Conservation (phyloP, 2,888 invertebrate genomes). For the Elmis aenea region DNA sequence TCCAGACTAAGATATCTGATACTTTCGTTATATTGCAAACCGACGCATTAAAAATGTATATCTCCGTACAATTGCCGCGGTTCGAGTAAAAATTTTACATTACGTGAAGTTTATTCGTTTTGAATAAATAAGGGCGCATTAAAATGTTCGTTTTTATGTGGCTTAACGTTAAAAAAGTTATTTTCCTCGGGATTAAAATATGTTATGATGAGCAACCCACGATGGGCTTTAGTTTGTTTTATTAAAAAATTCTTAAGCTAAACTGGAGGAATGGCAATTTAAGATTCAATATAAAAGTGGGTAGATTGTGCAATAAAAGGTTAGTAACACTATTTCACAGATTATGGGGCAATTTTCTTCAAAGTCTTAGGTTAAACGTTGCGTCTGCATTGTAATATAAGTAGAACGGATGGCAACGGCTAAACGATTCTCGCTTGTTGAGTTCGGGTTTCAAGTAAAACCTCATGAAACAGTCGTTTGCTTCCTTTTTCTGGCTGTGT, state of each 20-base stretch:
- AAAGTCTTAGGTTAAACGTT: conserved; percentile 30
- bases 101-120: too few species aligned
- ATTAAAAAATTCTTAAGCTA: conserved; percentile 13
- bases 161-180: too few species aligned
- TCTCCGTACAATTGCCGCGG: too few species aligned
- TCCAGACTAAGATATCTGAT: too few species aligned
- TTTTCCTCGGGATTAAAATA: too few species aligned
- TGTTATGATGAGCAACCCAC: too few species aligned
- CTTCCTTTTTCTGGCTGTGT: conserved; percentile 37
- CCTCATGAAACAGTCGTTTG: conserved; percentile 35
- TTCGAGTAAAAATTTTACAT: too few species aligned
- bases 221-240: too few species aligned
- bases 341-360: conserved; percentile 31
- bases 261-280: conserved; percentile 7
- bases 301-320: conserved; percentile 19
- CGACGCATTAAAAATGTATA: too few species aligned
- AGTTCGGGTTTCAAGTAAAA: conserved; percentile 37
- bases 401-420: conserved; percentile 32
- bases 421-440: conserved; percentile 37
- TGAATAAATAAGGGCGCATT: too few species aligned
- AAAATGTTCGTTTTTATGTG: too few species aligned
- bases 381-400: conserved; percentile 32
- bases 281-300: conserved; percentile 14
- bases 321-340: conserved; percentile 25
- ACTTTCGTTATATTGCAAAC: too few species aligned